These are phyloP conservation scores for Luscinia megarhynchos DNA, from an alignment of 2,797 vertebrate species.

Conservation along the genomic window DNA sequence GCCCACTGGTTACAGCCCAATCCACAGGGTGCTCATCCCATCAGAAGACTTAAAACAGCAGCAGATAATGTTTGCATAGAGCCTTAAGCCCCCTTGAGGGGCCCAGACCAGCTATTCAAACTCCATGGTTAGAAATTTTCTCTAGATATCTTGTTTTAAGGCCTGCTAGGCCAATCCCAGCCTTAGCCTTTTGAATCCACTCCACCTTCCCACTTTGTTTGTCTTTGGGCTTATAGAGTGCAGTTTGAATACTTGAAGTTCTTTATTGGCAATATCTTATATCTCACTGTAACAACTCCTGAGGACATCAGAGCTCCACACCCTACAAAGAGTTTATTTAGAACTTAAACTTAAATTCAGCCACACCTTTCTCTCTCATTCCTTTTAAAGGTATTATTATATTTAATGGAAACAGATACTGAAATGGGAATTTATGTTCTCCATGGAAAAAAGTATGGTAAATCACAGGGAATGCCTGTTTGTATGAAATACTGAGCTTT, in stretches of 20 bases:
- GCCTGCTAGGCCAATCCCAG: background rate
- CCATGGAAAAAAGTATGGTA: background rate
- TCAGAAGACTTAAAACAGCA: slow-evolving; percentile 1
- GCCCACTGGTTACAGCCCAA: background rate
- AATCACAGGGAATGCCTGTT: background rate
- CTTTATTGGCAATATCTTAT: background rate
- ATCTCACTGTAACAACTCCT: background rate
- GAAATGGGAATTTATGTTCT: background rate
- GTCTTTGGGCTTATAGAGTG: background rate
- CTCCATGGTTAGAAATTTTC: background rate
- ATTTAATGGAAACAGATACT: background rate
- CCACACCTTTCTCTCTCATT: background rate
- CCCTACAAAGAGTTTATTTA: slow-evolving; percentile 21
- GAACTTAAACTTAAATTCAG: slow-evolving; percentile 13
- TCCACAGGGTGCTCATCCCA: background rate
- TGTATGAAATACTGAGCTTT: background rate
- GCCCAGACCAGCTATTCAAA: background rate
- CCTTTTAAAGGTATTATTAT: background rate
- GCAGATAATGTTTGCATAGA: background rate
- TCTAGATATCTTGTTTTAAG: background rate
- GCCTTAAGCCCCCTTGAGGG: background rate
- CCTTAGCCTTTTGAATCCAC: background rate
- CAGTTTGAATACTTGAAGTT: background rate
- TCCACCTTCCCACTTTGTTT: background rate
- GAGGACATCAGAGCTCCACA: slow-evolving; percentile 5